phyloP scores from a whole-genome alignment of 2,888 invertebrate species.

The Troglohyphantes excavatus region DNA sequence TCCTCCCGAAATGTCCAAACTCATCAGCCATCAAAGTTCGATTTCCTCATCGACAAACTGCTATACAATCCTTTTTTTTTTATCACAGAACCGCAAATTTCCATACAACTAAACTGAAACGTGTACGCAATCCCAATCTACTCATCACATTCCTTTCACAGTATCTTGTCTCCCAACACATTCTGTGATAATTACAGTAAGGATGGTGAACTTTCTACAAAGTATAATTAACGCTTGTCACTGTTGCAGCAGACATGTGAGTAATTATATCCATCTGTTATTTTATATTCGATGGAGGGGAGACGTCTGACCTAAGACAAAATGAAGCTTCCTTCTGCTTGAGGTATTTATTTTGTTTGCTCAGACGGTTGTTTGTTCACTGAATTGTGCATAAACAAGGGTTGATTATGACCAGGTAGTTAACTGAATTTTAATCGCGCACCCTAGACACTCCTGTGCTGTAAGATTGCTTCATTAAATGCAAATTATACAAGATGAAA shows the following conservation, averaged over 20 bases:
- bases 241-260: conserved; percentile 40
- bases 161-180: conserved; percentile 3
- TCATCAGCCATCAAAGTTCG: neutral
- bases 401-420: conserved; percentile 2
- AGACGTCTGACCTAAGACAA: conserved; percentile 28
- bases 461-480: conserved; percentile 22
- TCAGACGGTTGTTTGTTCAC: conserved; percentile 17
- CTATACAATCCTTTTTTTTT: neutral
- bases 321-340: conserved; percentile 17
- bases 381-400: conserved; percentile 16
- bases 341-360: conserved; percentile 42
- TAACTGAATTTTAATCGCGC: conserved; percentile 17
- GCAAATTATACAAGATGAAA: conserved; percentile 22
- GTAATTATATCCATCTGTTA: conserved; percentile 54
- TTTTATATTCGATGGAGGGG: conserved; percentile 36
- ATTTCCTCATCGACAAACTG: neutral
- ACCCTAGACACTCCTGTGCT: neutral
- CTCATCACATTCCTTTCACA: conserved; percentile 24
- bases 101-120: conserved; percentile 11
- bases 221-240: conserved; percentile 60
- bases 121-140: conserved; percentile 6
- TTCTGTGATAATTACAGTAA: conserved; percentile 42
- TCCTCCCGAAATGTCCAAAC: neutral
- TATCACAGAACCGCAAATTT: conserved; percentile 1
- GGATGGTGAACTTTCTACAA: conserved; percentile 14